These are phyloP conservation scores for Microtus pennsylvanicus DNA, from an alignment of 2,113 vertebrate genomes.

Conservation along the genomic window DNA sequence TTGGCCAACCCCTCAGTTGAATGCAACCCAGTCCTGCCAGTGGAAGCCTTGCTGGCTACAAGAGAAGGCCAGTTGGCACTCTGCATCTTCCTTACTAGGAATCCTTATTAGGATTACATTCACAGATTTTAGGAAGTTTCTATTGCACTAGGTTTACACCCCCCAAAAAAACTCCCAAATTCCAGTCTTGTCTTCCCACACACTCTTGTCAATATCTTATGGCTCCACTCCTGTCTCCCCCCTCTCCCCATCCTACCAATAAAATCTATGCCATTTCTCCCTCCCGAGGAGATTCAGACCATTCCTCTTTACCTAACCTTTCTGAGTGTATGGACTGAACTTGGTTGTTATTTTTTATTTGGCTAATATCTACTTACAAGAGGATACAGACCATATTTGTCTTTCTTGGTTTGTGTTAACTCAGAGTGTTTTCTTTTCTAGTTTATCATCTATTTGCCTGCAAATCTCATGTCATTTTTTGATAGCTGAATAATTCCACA, in stretches of 20 bases:
- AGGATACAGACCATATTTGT: not conserved
- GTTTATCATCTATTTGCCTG: not conserved
- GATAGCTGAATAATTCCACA: not conserved
- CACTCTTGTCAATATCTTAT: not conserved
- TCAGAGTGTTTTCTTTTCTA: not conserved
- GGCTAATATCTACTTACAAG: not conserved
- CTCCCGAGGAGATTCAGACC: not conserved
- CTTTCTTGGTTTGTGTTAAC: not conserved
- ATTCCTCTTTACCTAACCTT: not conserved
- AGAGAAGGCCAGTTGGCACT: not conserved
- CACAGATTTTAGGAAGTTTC: not conserved
- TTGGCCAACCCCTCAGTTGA: not conserved
- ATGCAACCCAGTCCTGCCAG: not conserved
- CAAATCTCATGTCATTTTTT: not conserved
- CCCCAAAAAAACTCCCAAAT: not conserved
- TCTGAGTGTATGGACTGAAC: not conserved
- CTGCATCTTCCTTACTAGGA: not conserved
- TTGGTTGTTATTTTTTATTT: not conserved
- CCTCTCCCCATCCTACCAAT: not conserved
- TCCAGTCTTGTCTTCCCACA: not conserved
- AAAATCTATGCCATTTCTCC: not conserved
- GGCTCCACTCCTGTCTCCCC: not conserved
- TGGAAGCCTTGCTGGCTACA: not conserved
- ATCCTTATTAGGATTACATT: not conserved
- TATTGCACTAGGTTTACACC: not conserved